Conservation (phyloP, 2,113 vertebrate genomes). For the Zeus faber region DNA sequence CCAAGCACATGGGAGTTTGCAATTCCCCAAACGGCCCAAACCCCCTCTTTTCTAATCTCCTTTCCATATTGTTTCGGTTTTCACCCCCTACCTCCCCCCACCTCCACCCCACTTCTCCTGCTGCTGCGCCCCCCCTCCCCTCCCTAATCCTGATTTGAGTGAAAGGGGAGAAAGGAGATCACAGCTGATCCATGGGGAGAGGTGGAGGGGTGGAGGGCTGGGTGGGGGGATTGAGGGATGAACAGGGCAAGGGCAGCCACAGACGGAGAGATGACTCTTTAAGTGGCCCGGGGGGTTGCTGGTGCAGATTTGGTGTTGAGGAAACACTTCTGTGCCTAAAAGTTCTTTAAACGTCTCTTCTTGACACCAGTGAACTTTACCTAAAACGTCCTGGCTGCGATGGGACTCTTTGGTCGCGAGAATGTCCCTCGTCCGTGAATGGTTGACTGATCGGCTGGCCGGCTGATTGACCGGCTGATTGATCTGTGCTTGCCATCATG, state of each 20-base stretch:
- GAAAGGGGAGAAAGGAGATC: slow-evolving; percentile 72
- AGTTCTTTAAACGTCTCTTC: slow-evolving; percentile 46
- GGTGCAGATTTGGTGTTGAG: too few species aligned
- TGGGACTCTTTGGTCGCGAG: slow-evolving; percentile 33
- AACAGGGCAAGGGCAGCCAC: slow-evolving; percentile 52
- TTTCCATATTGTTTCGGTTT: slow-evolving; percentile 79
- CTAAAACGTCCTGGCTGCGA: slow-evolving; percentile 9
- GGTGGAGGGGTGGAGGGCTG: slow-evolving; percentile 43
- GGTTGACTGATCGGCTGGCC: not conserved
- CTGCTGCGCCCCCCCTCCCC: slow-evolving; percentile 29
- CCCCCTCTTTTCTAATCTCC: slow-evolving; percentile 79
- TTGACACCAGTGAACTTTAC: slow-evolving; percentile 33
- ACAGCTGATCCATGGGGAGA: slow-evolving; percentile 74
- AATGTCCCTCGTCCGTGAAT: slow-evolving; percentile 45
- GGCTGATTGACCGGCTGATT: slow-evolving; percentile 46
- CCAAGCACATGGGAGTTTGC: slow-evolving; percentile 73
- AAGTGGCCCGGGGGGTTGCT: slow-evolving; percentile 30
- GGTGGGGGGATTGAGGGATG: slow-evolving; percentile 39
- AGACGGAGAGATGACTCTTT: slow-evolving; percentile 62
- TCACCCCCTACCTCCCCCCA: slow-evolving; percentile 28
- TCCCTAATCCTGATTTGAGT: slow-evolving; percentile 77
- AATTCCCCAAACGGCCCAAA: slow-evolving; percentile 74
- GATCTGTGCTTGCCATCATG: slow-evolving; percentile 41
- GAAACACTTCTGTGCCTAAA: slow-evolving; percentile 53
- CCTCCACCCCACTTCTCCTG: slow-evolving; percentile 36